Evolutionary conservation across 2,888 invertebrate species (phyloP), one percentile per base, ranked within the genome.

Genomic region (Morpho deidamia): DNA sequence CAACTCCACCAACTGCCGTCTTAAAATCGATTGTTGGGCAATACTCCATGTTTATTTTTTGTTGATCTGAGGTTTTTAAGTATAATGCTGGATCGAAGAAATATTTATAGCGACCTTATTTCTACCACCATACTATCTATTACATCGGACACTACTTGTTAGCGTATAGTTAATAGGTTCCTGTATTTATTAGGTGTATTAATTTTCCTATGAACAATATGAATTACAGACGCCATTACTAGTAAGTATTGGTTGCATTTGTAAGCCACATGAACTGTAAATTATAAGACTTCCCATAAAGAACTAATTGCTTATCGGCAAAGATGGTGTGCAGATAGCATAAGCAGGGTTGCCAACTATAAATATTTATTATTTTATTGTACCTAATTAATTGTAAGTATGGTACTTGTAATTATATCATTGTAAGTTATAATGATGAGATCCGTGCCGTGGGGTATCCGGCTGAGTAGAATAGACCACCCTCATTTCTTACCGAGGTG

Each of bases 81-180:
- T 23, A 23, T 23, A n/a, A 33, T 40, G 32, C 10, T 4, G 38
- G 38, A 11, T 41, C 48, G 40, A 40, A 12, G 40, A 12, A 34
- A 40, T 12, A 14, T 35, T 42, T 42, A 41, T 42, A 34, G 35
- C 42, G 42, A 37, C 42, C 42, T 49, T 41, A 35, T 32, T 40
- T 32, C 34, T 34, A n/a, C n/a, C 35, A n/a, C n/a, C 35, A 12
- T 35, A 49, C 42, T 49, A 49, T 34, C 42, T 23, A 49, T 49
- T 49, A 49, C 49, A 49, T 49, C 34, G 49, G 49, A 49, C 34
- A 42, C 34, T 23, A 49, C 49, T 49, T 49, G 49, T 49, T 49
- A 49, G 48, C 48, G 33, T 14, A 42, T 14, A 42, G 41, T 49
- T 49, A 49, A 49, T 49, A 42, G 49, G 49, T 49, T 49, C 49